Percentiles rank a stretch among this genome's conserved stretches.
Evolutionary conservation across 2,113 vertebrate species (phyloP).

Genomic region (human (Homo sapiens)): DNA sequence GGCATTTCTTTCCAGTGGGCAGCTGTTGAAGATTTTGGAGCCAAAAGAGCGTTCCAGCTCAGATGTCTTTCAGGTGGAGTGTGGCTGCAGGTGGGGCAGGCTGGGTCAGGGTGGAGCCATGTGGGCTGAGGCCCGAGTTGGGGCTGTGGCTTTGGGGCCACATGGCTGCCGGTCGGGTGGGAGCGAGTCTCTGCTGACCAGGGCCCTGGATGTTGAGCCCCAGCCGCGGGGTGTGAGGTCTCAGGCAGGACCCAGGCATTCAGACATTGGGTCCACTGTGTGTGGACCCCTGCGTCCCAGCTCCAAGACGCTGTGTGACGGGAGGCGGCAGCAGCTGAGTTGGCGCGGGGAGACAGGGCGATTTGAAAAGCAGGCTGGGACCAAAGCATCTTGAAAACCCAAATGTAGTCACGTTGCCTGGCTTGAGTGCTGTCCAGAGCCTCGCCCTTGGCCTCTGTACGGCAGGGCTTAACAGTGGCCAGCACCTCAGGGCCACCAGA

Average conservation of each 20-base stretch:
- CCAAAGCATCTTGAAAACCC: not conserved
- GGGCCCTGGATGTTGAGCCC: not conserved
- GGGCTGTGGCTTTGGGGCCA: no score
- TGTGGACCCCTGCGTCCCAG: not conserved
- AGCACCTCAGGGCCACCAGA: not conserved
- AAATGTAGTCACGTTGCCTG: no score
- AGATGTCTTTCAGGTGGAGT: not conserved
- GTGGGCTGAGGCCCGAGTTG: no score
- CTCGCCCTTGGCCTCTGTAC: not conserved
- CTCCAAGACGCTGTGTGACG: not conserved
- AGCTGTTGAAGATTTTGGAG: not conserved
- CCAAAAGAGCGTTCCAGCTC: not conserved
- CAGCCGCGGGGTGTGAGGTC: not conserved
- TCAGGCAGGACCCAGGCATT: not conserved
- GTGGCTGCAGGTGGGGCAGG: not conserved
- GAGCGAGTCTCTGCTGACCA: not conserved
- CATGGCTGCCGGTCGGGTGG: rapidly evolving
- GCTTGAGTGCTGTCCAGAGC: not conserved
- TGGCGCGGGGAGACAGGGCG: not conserved
- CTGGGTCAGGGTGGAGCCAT: not conserved
- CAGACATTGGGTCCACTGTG: rapidly evolving
- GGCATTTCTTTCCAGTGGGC: not conserved
- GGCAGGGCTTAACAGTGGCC: not conserved
- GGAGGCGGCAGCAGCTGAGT: not conserved
- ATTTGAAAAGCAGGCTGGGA: not conserved